phyloP scores from a whole-genome alignment of 2,797 vertebrate species.

The Acanthurus leucopareius region DNA sequence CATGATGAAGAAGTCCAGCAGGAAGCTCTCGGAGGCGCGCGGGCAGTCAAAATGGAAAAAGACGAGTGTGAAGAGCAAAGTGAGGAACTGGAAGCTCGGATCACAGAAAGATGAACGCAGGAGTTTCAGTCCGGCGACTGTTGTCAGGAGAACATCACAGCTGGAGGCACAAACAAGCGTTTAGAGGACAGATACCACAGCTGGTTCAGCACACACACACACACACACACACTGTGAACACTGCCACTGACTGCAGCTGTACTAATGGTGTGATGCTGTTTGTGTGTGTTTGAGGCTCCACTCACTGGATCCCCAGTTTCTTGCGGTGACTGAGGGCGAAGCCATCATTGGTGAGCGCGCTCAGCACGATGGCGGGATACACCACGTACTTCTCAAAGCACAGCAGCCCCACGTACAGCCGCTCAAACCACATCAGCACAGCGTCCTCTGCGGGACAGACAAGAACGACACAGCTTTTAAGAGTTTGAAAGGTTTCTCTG shows the following conservation, averaged over 20 bases:
- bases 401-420: conserved; percentile 95
- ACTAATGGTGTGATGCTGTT: background rate
- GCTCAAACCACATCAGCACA: conserved; percentile 98
- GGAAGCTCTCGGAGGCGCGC: conserved; percentile 93
- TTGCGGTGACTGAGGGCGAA: conserved; percentile 95
- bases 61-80: conserved; percentile 93
- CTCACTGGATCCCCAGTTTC: conserved; percentile 96
- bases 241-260: too few relatives aligned
- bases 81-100: conserved; percentile 94
- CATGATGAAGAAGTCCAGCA: conserved; percentile 97
- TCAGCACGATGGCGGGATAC: conserved; percentile 96
- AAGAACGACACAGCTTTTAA: background rate
- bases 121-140: conserved; percentile 95
- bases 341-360: conserved; percentile 94
- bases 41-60: conserved; percentile 97
- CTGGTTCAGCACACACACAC: background rate
- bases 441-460: conserved; percentile 88
- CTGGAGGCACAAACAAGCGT: conserved; percentile 75
- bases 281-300: conserved; percentile 42
- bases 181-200: conserved; percentile 44
- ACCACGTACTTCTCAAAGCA: conserved; percentile 97
- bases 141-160: conserved; percentile 95
- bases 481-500: background rate
- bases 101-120: conserved; percentile 95
- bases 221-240: background rate